A percentile compares a stretch with the other conserved stretches of the same genome.
Evolutionary conservation across 1,140 invertebrate species (phyloP).

Genomic region (Elymnias hypermnestra): DNA sequence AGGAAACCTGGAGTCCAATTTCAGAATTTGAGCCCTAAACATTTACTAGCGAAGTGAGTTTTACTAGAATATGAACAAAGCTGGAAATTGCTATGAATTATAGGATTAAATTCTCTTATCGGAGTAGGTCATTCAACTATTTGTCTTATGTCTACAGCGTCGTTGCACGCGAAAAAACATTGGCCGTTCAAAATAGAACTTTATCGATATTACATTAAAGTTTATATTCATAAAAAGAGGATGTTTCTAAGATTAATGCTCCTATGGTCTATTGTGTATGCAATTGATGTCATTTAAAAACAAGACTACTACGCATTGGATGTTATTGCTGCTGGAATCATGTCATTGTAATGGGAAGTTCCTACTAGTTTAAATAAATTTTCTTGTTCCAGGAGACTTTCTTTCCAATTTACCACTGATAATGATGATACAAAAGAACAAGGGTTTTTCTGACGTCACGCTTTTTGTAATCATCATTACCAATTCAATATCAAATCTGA

Average conservation of each 20-base stretch:
- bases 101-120: slow-evolving; percentile 27
- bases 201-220: background rate
- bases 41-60: too few species aligned
- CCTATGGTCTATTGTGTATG: background rate
- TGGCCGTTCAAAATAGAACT: background rate
- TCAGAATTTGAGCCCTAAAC: too few species aligned
- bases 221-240: background rate
- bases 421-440: too few species aligned
- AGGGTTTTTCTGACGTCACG: too few species aligned
- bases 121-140: slow-evolving; percentile 28
- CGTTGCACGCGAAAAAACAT: background rate
- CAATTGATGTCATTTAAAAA: background rate
- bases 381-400: too few species aligned
- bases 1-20: too few species aligned
- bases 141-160: slow-evolving; percentile 9
- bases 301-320: slow-evolving; percentile 5
- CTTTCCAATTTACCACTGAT: too few species aligned
- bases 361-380: too few species aligned
- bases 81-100: slow-evolving; percentile 8
- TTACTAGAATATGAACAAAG: background rate
- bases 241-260: background rate
- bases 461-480: too few species aligned
- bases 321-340: too few species aligned
- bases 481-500: too few species aligned
- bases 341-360: too few species aligned